Conservation (phyloP, 2,888 invertebrate species). For the Caenorhabditis zanzibari region DNA sequence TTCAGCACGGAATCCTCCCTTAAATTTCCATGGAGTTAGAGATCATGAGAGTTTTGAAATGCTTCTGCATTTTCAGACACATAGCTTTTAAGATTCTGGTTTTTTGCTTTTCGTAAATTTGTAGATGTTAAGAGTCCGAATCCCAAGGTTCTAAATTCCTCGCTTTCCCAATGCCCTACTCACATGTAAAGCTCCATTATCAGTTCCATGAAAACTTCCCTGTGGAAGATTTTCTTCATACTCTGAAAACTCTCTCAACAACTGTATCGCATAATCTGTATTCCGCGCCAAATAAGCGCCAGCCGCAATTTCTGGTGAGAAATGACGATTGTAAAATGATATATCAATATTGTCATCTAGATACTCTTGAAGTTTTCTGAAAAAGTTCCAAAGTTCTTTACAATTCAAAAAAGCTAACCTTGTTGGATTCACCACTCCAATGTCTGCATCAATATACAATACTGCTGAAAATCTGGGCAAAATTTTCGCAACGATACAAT, state of each 20-base stretch:
- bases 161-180: no score
- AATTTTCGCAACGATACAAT: conserved; percentile 59
- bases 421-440: conserved; percentile 67
- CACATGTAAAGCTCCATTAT: conserved; percentile 73
- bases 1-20: no score
- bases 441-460: conserved; percentile 66
- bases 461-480: conserved; percentile 50
- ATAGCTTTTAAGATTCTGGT: no score
- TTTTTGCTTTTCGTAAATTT: no score
- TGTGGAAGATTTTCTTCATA: conserved; percentile 67
- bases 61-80: no score
- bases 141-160: no score
- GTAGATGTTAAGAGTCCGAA: no score
- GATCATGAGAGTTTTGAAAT: no score
- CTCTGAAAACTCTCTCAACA: conserved; percentile 15
- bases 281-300: conserved; percentile 63
- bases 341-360: conserved; percentile 57
- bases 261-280: conserved; percentile 26
- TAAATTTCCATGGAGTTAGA: no score
- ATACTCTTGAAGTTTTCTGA: conserved; percentile 63
- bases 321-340: conserved; percentile 65
- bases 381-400: not conserved
- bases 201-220: conserved; percentile 67
- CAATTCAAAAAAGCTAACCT: not conserved
- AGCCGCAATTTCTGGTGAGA: conserved; percentile 61